These are phyloP conservation scores for Spermophilus dauricus DNA, from an alignment of 2,113 vertebrate species.

Conservation along the genomic window DNA sequence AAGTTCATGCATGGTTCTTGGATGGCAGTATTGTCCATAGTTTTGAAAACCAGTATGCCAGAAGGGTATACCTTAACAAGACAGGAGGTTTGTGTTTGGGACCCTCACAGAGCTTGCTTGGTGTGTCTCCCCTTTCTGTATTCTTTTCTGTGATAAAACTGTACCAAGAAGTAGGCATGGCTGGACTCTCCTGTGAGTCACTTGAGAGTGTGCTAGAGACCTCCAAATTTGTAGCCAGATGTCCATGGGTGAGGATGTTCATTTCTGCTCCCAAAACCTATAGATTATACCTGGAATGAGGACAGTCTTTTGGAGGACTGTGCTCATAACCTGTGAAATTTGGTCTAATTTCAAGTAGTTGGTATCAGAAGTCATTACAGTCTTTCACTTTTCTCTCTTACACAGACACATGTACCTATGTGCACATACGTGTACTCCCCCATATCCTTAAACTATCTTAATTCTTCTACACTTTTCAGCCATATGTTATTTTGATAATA, in stretches of 20 bases:
- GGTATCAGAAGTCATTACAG: not conserved
- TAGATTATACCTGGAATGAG: not conserved
- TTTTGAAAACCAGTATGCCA: not conserved
- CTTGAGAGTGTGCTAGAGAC: not conserved
- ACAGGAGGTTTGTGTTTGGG: not conserved
- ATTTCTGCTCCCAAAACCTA: not conserved
- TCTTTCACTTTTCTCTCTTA: not conserved
- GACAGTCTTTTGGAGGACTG: not conserved
- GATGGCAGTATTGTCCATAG: not conserved
- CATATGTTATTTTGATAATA: not conserved
- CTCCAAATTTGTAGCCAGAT: not conserved
- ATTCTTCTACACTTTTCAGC: not conserved
- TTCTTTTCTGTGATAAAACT: not conserved
- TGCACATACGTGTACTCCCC: not conserved
- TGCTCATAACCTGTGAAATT: not conserved
- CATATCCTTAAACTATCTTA: too few species aligned
- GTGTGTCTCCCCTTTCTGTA: not conserved
- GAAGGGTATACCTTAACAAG: not conserved
- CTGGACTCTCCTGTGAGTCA: slow-evolving; percentile 41
- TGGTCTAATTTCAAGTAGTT: not conserved
- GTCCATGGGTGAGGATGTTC: not conserved
- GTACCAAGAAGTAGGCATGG: too few species aligned
- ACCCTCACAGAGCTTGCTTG: not conserved
- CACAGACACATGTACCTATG: not conserved
- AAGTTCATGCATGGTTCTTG: not conserved